A percentile compares a stretch with the other conserved stretches of the same genome.
Evolutionary conservation across 2,113 vertebrate genomes (phyloP).

Genomic region (Acanthisitta chloris): DNA sequence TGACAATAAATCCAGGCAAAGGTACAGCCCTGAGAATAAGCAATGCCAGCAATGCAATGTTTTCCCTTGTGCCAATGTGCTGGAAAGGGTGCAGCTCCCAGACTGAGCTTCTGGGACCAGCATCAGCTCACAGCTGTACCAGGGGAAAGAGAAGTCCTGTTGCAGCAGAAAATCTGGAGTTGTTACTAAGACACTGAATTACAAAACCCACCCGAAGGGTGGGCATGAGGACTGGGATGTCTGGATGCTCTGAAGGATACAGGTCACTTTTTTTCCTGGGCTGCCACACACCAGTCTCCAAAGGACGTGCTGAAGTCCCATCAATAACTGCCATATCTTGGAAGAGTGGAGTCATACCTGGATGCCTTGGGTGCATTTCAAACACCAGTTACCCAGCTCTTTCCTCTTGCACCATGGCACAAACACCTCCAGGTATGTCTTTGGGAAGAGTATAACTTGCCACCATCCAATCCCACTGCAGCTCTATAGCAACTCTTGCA

Average conservation of each 20-base stretch:
- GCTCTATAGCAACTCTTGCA: background rate
- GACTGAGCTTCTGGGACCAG: background rate
- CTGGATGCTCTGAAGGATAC: background rate
- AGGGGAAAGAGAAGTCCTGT: background rate
- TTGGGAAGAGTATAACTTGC: background rate
- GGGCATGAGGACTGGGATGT: background rate
- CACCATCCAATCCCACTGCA: background rate
- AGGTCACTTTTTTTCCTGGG: background rate
- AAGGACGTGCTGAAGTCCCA: background rate
- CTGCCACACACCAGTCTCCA: background rate
- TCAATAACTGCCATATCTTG: fast-evolving
- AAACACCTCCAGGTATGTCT: background rate
- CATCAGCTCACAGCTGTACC: fast-evolving
- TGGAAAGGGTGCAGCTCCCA: background rate
- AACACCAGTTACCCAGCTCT: background rate
- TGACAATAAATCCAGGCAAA: background rate
- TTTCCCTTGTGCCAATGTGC: background rate
- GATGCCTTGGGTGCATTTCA: background rate
- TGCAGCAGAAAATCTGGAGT: background rate
- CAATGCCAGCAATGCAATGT: background rate
- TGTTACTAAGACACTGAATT: background rate
- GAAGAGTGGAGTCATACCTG: background rate
- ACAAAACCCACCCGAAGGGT: background rate
- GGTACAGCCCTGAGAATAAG: background rate
- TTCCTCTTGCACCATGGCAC: background rate